phyloP scores from a whole-genome alignment of 2,113 vertebrate species.

The Coturnix japonica region DNA sequence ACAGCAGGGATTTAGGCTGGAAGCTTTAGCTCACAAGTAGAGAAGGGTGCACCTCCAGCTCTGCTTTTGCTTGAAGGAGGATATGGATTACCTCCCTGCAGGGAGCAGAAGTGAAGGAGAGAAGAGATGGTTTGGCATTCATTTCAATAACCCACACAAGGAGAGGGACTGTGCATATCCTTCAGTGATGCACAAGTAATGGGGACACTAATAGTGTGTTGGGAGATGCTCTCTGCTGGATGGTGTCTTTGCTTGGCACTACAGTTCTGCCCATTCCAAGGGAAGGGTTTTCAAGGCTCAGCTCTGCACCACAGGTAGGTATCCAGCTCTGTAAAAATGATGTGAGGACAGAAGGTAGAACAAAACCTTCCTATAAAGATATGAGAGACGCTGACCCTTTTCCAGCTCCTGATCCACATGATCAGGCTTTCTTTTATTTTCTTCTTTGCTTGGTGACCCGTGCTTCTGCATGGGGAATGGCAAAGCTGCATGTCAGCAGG shows the following conservation, averaged over 20 bases:
- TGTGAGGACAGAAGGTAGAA: neutral
- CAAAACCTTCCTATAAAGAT: neutral
- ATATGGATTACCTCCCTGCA: neutral
- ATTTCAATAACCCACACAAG: neutral
- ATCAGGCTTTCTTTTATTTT: neutral
- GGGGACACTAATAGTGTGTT: neutral
- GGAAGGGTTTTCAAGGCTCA: neutral
- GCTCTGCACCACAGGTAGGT: neutral
- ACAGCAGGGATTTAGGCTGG: conserved; percentile 45
- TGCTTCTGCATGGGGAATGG: neutral
- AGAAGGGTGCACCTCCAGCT: neutral
- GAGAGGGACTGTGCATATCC: neutral
- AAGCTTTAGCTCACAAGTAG: neutral
- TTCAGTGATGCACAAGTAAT: rapidly evolving
- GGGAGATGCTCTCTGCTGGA: rapidly evolving
- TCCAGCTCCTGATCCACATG: neutral
- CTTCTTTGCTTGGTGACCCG: neutral
- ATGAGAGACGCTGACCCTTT: neutral
- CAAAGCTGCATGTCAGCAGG: neutral
- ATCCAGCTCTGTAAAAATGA: neutral
- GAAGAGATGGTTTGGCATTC: neutral
- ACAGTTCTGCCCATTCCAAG: neutral
- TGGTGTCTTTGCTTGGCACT: neutral
- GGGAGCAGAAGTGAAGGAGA: neutral
- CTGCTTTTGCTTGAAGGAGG: neutral